Percentiles rank a stretch among this genome's conserved stretches.
Conservation (phyloP, 2,797 vertebrate genomes). For the Chelon labrosus region DNA sequence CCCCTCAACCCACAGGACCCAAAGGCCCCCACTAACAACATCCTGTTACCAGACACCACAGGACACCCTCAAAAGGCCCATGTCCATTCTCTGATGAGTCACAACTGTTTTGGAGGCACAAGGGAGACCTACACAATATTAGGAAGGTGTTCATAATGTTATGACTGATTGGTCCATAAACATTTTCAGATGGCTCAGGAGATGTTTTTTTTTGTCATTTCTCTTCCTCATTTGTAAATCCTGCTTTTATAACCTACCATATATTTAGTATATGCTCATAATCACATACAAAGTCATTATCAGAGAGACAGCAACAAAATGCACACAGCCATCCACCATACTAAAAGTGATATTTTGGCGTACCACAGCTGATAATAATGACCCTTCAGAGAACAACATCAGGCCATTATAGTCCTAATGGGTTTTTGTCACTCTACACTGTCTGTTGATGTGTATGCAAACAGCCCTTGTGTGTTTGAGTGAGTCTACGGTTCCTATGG, state of each 20-base stretch:
- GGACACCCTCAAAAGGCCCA: too few relatives aligned
- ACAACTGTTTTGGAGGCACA: too few relatives aligned
- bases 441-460: constrained; percentile 72
- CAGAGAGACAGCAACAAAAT: constrained; percentile 3
- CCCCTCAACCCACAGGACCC: too few relatives aligned
- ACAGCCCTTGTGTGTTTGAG: constrained; percentile 72
- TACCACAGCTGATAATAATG: constrained; percentile 66
- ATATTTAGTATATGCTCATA: neutral
- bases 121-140: too few relatives aligned
- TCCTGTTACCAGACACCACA: too few relatives aligned
- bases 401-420: constrained; percentile 73
- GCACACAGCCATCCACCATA: constrained; percentile 12
- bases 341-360: constrained; percentile 56
- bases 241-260: constrained; percentile 1
- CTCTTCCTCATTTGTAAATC: constrained; percentile 11
- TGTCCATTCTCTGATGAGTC: too few relatives aligned
- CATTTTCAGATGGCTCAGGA: neutral
- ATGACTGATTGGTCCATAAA: neutral
- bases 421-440: constrained; percentile 66
- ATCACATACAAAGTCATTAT: constrained; percentile 16
- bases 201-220: neutral
- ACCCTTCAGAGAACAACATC: constrained; percentile 67
- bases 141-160: too few relatives aligned
- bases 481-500: constrained; percentile 72
- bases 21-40: too few relatives aligned